Evolutionary conservation across 2,113 vertebrate genomes (phyloP).

Genomic region (Pithys albifrons): DNA sequence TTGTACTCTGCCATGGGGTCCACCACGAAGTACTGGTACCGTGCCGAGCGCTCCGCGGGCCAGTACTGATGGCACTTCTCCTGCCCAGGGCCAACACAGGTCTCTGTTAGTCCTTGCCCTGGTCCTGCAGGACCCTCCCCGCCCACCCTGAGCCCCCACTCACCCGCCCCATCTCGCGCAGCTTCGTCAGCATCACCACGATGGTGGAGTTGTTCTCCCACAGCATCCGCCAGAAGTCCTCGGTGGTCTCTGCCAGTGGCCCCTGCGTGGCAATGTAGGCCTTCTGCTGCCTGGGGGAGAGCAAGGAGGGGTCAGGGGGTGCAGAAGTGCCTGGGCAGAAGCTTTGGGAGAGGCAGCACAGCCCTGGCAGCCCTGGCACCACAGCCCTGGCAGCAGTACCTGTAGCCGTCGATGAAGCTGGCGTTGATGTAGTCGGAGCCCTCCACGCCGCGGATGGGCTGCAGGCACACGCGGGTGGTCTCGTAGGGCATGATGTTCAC

Average conservation of each 20-base stretch:
- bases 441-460: constrained; percentile 96
- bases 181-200: constrained; percentile 97
- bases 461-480: constrained; percentile 93
- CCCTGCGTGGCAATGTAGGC: constrained; percentile 97
- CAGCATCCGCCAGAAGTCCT: constrained; percentile 98
- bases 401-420: constrained; percentile 97
- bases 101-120: not conserved
- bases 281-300: constrained; percentile 86
- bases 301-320: not conserved
- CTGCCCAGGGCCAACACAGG: constrained; percentile 49
- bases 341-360: not conserved
- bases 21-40: constrained; percentile 98
- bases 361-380: no score
- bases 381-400: constrained; percentile 66
- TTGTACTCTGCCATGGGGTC: constrained; percentile 99
- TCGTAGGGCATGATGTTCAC: constrained; percentile 99
- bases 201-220: constrained; percentile 99
- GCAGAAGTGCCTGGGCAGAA: not conserved
- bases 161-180: constrained; percentile 95
- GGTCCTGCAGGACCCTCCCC: rapidly evolving
- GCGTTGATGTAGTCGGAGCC: constrained; percentile 97
- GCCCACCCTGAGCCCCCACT: not conserved
- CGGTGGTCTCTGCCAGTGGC: constrained; percentile 93
- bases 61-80: constrained; percentile 98
- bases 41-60: constrained; percentile 93